Percentiles rank a stretch among this genome's conserved stretches.
These are phyloP conservation scores for Chelon labrosus DNA, from an alignment of 2,797 vertebrate species.

Conservation along the genomic window DNA sequence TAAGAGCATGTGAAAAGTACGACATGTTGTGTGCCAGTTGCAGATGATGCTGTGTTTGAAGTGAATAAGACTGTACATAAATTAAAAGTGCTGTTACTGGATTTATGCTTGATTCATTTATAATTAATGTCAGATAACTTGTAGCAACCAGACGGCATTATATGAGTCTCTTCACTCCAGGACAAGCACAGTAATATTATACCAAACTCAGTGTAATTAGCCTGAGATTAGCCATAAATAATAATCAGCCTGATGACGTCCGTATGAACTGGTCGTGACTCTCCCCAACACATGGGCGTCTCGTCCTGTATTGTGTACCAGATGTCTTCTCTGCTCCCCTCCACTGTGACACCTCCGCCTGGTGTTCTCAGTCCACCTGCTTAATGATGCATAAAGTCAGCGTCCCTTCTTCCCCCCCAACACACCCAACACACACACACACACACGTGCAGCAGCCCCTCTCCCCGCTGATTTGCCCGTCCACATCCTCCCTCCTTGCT, in stretches of 20 bases:
- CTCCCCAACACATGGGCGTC: constrained; percentile 67
- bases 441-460: constrained; percentile 25
- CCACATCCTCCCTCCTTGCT: constrained; percentile 56
- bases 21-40: neutral
- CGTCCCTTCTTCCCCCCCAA: constrained; percentile 50
- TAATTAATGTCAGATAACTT: constrained; percentile 12
- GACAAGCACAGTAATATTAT: constrained; percentile 7
- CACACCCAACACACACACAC: constrained; percentile 37
- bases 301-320: constrained; percentile 68
- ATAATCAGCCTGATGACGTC: constrained; percentile 57
- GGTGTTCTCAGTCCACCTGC: constrained; percentile 77
- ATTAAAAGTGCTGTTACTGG: neutral
- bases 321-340: constrained; percentile 72
- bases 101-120: constrained; percentile 19
- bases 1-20: neutral
- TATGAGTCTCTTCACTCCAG: neutral
- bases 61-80: neutral
- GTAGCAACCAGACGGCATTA: neutral
- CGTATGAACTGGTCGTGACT: constrained; percentile 38
- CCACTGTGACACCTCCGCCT: constrained; percentile 60
- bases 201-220: constrained; percentile 46
- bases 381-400: constrained; percentile 82
- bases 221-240: constrained; percentile 55
- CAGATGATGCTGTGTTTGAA: neutral
- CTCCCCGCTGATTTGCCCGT: constrained; percentile 56